These are phyloP conservation scores for Phrynosoma platyrhinos DNA, from an alignment of 2,113 vertebrate species.

Conservation along the genomic window DNA sequence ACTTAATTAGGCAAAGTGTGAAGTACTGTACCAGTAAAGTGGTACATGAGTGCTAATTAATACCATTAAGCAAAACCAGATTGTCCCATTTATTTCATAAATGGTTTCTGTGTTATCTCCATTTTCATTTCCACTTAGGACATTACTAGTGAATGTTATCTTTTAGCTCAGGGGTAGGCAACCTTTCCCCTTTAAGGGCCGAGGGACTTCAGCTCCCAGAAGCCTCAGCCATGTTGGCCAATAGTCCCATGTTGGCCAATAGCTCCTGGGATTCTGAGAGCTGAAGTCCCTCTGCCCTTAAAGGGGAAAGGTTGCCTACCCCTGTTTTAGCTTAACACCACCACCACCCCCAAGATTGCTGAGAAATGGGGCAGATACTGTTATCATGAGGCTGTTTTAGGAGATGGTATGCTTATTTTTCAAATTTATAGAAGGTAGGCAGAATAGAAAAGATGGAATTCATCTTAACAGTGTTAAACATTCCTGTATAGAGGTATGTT, in stretches of 20 bases:
- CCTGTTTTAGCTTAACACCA: not conserved
- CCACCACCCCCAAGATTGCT: not conserved
- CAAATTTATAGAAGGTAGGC: not conserved
- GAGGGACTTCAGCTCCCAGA: no score
- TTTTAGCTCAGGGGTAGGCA: no score
- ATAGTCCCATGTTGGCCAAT: no score
- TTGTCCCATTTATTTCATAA: slow-evolving; percentile 7
- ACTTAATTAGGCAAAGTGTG: not conserved
- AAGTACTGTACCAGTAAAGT: not conserved
- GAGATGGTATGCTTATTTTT: not conserved
- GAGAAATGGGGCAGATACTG: not conserved
- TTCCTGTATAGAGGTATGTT: not conserved
- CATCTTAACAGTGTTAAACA: not conserved
- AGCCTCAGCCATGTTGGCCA: no score
- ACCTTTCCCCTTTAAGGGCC: no score
- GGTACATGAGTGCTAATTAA: not conserved
- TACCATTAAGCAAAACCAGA: not conserved
- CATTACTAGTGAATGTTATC: not conserved
- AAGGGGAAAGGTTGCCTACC: no score
- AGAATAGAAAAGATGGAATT: not conserved
- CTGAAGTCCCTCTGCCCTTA: no score
- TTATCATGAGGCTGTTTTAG: not conserved
- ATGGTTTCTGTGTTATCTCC: not conserved
- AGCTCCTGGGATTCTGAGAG: no score
- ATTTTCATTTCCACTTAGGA: not conserved